A percentile compares a stretch with the other conserved stretches of the same genome.
Evolutionary conservation across 2,797 vertebrate species (phyloP).

Genomic region (Lutjanus campechanus): DNA sequence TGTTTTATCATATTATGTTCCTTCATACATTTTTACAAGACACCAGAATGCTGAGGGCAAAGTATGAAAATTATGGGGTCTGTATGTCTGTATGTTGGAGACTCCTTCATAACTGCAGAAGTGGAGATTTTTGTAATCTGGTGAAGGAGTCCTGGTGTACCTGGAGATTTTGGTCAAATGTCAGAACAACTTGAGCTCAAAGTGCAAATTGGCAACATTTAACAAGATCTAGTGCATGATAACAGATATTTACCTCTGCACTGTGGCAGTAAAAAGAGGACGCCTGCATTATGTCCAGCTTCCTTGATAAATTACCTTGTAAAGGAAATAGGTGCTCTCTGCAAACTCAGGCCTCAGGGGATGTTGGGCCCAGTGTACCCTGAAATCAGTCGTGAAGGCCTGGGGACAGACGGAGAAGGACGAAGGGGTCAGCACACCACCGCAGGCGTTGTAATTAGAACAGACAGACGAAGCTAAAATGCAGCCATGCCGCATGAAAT

Average conservation of each 20-base stretch:
- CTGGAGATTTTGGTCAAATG: conserved; percentile 8
- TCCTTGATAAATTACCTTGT: conserved; percentile 89
- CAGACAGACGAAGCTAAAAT: conserved; percentile 50
- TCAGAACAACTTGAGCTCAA: background rate
- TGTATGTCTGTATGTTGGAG: conserved; percentile 10
- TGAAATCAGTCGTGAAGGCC: conserved; percentile 99
- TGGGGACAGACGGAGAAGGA: conserved; percentile 74
- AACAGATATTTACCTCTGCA: background rate
- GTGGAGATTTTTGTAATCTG: conserved; percentile 19
- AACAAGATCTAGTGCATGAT: background rate
- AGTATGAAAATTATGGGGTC: background rate
- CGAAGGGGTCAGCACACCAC: conserved; percentile 65
- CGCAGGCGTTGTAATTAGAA: conserved; percentile 64
- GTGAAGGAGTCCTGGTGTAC: background rate
- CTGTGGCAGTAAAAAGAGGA: conserved; percentile 23
- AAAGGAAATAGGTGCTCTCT: conserved; percentile 99
- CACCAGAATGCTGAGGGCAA: conserved; percentile 14
- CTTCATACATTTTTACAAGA: conserved; percentile 6
- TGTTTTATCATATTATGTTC: conserved; percentile 12
- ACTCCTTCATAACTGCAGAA: conserved; percentile 10
- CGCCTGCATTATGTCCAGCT: conserved; percentile 27
- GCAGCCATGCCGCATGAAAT: conserved; percentile 9
- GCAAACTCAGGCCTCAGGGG: conserved; percentile 98
- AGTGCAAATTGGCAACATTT: background rate
- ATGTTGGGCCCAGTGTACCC: conserved; percentile 99